These are phyloP conservation scores for Poeciliopsis retropinna DNA, from an alignment of 2,113 vertebrate genomes.

Conservation along the genomic window DNA sequence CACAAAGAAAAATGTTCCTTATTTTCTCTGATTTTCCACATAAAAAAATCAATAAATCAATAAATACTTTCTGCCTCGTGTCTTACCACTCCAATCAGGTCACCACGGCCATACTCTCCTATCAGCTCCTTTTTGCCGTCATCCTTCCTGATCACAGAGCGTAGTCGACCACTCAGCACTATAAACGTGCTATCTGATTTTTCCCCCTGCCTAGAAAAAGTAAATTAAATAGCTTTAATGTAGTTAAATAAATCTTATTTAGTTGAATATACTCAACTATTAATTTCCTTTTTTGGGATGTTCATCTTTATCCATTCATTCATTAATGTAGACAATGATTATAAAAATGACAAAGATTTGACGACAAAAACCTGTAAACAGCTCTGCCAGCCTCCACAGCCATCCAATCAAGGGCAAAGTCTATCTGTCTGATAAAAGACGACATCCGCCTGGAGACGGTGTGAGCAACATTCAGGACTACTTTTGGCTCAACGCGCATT, in stretches of 20 bases:
- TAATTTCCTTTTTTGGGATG: not conserved
- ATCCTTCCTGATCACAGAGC: constrained; percentile 91
- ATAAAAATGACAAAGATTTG: not conserved
- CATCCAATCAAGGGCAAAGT: constrained; percentile 98
- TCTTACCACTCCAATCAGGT: constrained; percentile 95
- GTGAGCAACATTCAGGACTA: constrained; percentile 92
- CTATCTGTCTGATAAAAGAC: constrained; percentile 91
- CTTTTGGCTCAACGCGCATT: constrained; percentile 89
- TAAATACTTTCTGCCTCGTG: not conserved
- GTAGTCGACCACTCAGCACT: constrained; percentile 92
- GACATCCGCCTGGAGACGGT: constrained; percentile 91
- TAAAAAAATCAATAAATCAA: not conserved
- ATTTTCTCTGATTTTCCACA: not conserved
- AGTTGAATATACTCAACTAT: not conserved
- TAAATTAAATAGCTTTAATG: constrained; percentile 8
- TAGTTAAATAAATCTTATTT: not conserved
- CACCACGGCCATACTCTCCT: constrained; percentile 92
- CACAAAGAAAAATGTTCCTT: not conserved
- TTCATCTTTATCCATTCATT: not conserved
- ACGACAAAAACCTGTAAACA: constrained; percentile 86
- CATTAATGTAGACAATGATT: not conserved
- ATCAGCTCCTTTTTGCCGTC: constrained; percentile 95
- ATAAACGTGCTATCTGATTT: constrained; percentile 95
- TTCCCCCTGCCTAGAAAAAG: constrained; percentile 87
- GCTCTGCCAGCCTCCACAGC: constrained; percentile 93